Conservation (phyloP, 2,113 vertebrate species). For the Mobula hypostoma region DNA sequence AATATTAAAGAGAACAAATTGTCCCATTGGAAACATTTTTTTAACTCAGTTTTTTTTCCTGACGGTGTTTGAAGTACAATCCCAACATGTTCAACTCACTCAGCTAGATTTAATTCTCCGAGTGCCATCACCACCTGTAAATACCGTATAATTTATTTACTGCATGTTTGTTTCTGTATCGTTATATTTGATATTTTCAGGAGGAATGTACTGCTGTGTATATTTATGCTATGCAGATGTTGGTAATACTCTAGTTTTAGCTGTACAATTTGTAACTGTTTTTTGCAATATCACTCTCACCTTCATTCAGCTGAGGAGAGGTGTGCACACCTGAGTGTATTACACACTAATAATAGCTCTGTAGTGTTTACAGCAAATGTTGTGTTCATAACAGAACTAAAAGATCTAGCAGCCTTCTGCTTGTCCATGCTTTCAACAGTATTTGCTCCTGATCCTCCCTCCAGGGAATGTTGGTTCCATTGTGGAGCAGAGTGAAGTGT, state of each 20-base stretch:
- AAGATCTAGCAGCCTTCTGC: neutral
- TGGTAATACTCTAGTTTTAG: neutral
- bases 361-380: neutral
- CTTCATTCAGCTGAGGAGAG: neutral
- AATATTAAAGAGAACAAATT: neutral
- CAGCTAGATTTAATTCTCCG: neutral
- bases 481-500: neutral
- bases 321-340: neutral
- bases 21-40: constrained; percentile 16
- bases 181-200: neutral
- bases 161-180: constrained; percentile 21
- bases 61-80: constrained; percentile 1
- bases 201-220: neutral
- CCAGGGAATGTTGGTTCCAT: neutral
- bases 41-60: neutral
- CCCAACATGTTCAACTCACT: neutral
- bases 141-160: constrained; percentile 29
- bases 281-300: neutral
- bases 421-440: too few species aligned
- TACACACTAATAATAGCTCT: neutral
- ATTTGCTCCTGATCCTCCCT: neutral
- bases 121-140: neutral
- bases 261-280: neutral
- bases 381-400: neutral
- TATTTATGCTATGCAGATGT: neutral